Conservation (phyloP, 2,888 invertebrate genomes). For the Heteromurus nitidus region DNA sequence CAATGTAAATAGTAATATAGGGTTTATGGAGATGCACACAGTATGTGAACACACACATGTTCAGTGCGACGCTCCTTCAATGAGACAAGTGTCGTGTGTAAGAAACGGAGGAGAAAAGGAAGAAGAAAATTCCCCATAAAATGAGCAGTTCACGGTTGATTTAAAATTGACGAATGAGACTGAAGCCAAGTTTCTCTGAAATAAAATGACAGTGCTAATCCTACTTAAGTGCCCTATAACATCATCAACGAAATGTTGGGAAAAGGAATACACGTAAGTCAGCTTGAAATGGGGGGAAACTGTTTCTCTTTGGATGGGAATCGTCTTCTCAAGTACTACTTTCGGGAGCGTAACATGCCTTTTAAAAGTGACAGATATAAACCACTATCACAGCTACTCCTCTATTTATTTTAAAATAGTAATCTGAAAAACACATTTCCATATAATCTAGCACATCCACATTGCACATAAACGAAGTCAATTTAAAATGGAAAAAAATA, state of each 20-base stretch:
- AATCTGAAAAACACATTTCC: conserved; percentile 53
- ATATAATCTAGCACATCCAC: conserved; percentile 56
- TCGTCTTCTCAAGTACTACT: conserved; percentile 49
- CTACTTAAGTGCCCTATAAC: conserved; percentile 56
- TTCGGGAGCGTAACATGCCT: conserved; percentile 47
- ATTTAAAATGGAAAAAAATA: conserved; percentile 39
- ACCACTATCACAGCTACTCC: conserved; percentile 52
- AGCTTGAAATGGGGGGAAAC: no score
- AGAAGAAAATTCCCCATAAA: conserved; percentile 35
- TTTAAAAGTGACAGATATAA: conserved; percentile 61
- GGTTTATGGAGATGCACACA: no score
- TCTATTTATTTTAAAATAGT: conserved; percentile 47
- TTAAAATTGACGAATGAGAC: conserved; percentile 63
- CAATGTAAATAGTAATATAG: no score
- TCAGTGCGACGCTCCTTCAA: no score
- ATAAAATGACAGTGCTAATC: conserved; percentile 63
- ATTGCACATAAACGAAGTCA: conserved; percentile 52
- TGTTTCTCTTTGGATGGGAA: no score
- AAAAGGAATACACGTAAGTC: neutral
- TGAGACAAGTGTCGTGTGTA: no score
- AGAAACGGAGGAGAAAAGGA: neutral
- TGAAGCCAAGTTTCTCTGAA: conserved; percentile 52
- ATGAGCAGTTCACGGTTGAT: conserved; percentile 54
- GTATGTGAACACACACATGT: no score
- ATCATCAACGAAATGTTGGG: conserved; percentile 43